Evolutionary conservation across 2,888 invertebrate species (phyloP).

Genomic region (Drosophila setosimentum): DNA sequence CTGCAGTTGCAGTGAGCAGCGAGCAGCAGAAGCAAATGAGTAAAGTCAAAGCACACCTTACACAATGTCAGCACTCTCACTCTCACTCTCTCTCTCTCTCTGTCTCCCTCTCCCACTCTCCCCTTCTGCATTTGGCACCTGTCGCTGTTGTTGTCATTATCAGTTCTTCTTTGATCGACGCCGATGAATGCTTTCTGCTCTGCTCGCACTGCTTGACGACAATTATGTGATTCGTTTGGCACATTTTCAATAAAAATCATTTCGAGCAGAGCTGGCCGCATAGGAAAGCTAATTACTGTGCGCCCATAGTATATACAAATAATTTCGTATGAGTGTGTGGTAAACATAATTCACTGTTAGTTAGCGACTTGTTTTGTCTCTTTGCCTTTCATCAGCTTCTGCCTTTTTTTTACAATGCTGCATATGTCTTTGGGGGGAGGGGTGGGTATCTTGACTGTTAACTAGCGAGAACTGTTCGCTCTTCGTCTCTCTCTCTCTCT

Average conservation of each 20-base stretch:
- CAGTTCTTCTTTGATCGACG: conserved; percentile 38
- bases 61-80: conserved; percentile 6
- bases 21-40: conserved; percentile 1
- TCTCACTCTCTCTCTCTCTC: neutral
- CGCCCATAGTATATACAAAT: neutral
- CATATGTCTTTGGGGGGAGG: neutral
- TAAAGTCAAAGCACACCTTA: conserved; percentile 23
- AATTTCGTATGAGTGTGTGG: neutral
- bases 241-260: conserved; percentile 42
- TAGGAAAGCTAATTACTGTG: conserved; percentile 38
- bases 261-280: conserved; percentile 28
- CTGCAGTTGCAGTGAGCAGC: conserved; percentile 11
- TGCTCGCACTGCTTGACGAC: conserved; percentile 26
- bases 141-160: conserved; percentile 19
- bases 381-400: conserved; percentile 7
- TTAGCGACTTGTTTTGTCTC: conserved; percentile 8
- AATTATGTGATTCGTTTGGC: conserved; percentile 45
- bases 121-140: neutral
- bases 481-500: neutral
- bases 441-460: conserved; percentile 15
- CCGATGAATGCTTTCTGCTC: conserved; percentile 13
- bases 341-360: conserved; percentile 10
- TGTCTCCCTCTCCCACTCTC: neutral
- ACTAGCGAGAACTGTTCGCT: conserved; percentile 1
- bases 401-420: conserved; percentile 13